These are phyloP conservation scores for mouse (Mus musculus) DNA, from an alignment of 2,113 vertebrate genomes.

Conservation along the genomic window DNA sequence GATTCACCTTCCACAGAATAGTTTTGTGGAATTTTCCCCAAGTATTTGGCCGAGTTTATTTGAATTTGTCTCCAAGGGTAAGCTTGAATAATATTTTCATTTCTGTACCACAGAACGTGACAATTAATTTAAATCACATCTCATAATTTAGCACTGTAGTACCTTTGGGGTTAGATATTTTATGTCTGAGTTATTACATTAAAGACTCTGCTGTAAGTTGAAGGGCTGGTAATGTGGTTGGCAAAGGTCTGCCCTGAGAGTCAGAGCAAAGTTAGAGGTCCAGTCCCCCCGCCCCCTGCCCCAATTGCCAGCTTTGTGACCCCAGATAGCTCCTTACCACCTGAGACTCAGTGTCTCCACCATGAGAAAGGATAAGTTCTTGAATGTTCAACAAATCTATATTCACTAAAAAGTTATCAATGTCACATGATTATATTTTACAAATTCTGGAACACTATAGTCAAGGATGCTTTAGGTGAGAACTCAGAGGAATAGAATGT, in stretches of 20 bases:
- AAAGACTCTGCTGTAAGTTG: constrained; percentile 43
- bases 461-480: not conserved
- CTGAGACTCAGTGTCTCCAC: constrained; percentile 6
- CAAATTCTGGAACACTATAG: not conserved
- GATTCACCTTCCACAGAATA: constrained; percentile 72
- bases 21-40: constrained; percentile 67
- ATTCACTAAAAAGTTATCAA: constrained; percentile 12
- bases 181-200: constrained; percentile 65
- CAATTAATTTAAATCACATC: constrained; percentile 84
- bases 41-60: constrained; percentile 74
- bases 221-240: constrained; percentile 3
- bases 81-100: constrained; percentile 83
- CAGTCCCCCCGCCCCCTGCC: not conserved
- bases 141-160: constrained; percentile 78
- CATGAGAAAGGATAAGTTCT: constrained; percentile 23
- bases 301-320: not conserved
- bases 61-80: constrained; percentile 80
- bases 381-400: not conserved
- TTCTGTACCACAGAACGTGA: constrained; percentile 81
- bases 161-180: constrained; percentile 74
- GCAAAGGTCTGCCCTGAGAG: not conserved
- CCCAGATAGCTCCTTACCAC: not conserved
- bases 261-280: not conserved
- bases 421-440: not conserved
- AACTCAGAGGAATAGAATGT: constrained; percentile 16